Evolutionary conservation across 2,888 invertebrate species (phyloP).

Genomic region (Aspidapion aeneum): DNA sequence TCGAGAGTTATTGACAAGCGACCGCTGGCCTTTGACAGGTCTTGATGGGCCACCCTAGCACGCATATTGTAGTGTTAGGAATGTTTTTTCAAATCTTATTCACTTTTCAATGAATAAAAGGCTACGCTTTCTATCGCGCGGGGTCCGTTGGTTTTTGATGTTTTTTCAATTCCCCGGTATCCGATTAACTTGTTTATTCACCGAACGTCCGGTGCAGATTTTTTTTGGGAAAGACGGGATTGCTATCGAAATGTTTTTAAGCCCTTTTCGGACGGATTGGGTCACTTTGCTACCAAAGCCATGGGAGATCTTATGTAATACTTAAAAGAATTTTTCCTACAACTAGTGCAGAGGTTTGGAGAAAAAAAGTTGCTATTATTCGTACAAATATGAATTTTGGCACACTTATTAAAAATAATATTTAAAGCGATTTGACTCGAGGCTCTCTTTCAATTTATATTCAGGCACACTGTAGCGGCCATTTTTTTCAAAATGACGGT

Average conservation of each 20-base stretch:
- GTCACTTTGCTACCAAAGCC: too few relatives aligned
- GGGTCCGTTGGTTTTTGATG: slow-evolving; percentile 36
- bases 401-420: too few relatives aligned
- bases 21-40: slow-evolving; percentile 42
- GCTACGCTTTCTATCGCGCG: slow-evolving; percentile 4
- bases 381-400: too few relatives aligned
- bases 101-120: slow-evolving; percentile 37
- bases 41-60: slow-evolving; percentile 34
- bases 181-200: slow-evolving; percentile 45
- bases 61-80: too few relatives aligned
- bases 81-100: slow-evolving; percentile 32
- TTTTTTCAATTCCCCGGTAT: slow-evolving; percentile 44
- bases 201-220: slow-evolving; percentile 38
- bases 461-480: too few relatives aligned
- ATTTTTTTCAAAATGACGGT: too few relatives aligned
- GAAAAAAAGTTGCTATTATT: too few relatives aligned
- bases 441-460: too few relatives aligned
- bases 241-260: background rate
- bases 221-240: background rate
- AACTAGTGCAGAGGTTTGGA: too few relatives aligned
- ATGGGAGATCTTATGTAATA: too few relatives aligned
- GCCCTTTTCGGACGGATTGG: background rate
- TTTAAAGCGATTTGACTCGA: too few relatives aligned
- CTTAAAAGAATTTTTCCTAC: too few relatives aligned
- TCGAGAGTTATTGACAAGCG: slow-evolving; percentile 38